Evolutionary conservation across 2,888 invertebrate species (phyloP).

Genomic region (Aphidius colemani): DNA sequence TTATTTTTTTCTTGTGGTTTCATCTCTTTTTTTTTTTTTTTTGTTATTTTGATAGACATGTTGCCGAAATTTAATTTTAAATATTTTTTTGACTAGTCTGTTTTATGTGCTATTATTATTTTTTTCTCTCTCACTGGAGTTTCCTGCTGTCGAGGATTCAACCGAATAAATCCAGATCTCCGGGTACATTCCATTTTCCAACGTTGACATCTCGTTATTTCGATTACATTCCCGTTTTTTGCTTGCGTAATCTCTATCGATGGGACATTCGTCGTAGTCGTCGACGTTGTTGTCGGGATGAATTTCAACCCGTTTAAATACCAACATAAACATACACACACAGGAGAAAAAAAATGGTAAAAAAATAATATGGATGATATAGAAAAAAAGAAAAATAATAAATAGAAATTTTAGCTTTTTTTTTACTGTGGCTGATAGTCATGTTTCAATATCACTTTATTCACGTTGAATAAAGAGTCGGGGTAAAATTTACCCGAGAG

Average conservation of each 20-base stretch:
- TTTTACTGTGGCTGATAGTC: not conserved
- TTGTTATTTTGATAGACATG: not conserved
- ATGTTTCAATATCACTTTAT: too few species aligned
- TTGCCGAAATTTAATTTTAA: conserved; percentile 15
- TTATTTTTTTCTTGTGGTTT: too few species aligned
- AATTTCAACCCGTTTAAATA: conserved; percentile 14
- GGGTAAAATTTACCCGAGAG: too few species aligned
- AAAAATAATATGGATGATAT: not conserved
- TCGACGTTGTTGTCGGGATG: conserved; percentile 1
- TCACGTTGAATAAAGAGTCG: too few species aligned
- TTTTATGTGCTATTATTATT: conserved; percentile 3
- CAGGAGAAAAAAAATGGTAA: not conserved
- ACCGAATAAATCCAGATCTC: conserved; percentile 37
- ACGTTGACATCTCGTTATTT: conserved; percentile 47
- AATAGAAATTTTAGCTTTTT: not conserved
- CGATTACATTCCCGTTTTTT: conserved; percentile 44
- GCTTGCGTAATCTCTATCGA: conserved; percentile 44
- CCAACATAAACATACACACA: not conserved
- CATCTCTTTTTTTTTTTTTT: too few species aligned
- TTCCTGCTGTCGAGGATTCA: conserved; percentile 25
- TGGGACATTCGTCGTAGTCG: conserved; percentile 25
- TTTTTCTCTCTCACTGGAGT: conserved; percentile 18
- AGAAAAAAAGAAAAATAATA: not conserved
- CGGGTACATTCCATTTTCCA: conserved; percentile 35
- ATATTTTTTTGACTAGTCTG: not conserved